Evolutionary conservation across 37 sponge, comb jelly and placozoan species (phyloP).

Genomic region (Hexactinellida sp.): DNA sequence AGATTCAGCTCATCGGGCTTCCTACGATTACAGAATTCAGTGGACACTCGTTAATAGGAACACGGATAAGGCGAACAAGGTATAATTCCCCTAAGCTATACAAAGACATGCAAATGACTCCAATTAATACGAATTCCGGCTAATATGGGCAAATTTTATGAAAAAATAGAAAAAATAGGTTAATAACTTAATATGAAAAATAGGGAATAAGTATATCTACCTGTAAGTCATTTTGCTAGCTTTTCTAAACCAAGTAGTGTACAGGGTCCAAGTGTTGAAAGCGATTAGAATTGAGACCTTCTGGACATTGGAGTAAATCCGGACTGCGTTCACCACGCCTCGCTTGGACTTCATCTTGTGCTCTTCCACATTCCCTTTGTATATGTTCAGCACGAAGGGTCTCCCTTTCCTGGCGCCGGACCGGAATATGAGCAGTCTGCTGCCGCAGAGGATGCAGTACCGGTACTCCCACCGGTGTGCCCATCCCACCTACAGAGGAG

Average conservation of each 20-base stretch:
- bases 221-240: slow-evolving; percentile 16
- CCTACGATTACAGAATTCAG: too few relatives aligned
- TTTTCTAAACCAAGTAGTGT: slow-evolving; percentile 57
- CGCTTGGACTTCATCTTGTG: slow-evolving; percentile 24
- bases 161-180: too few relatives aligned
- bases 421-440: slow-evolving; percentile 56
- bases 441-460: slow-evolving; percentile 61
- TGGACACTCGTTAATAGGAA: too few relatives aligned
- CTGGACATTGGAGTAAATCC: slow-evolving; percentile 13
- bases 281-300: slow-evolving; percentile 27
- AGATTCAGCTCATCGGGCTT: slow-evolving; percentile 30
- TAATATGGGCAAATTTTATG: too few relatives aligned
- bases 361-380: slow-evolving; percentile 33
- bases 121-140: too few relatives aligned
- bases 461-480: slow-evolving; percentile 40
- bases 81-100: too few relatives aligned
- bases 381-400: slow-evolving; percentile 35
- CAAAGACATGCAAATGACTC: too few relatives aligned
- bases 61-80: too few relatives aligned
- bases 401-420: slow-evolving; percentile 24
- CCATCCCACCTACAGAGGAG: not conserved
- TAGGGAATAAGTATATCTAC: too few relatives aligned
- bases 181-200: too few relatives aligned
- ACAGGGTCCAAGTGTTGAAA: slow-evolving; percentile 42
- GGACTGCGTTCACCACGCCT: not conserved